These are phyloP conservation scores for Phoxinus dragarum DNA, from an alignment of 2,797 vertebrate genomes.

Conservation along the genomic window DNA sequence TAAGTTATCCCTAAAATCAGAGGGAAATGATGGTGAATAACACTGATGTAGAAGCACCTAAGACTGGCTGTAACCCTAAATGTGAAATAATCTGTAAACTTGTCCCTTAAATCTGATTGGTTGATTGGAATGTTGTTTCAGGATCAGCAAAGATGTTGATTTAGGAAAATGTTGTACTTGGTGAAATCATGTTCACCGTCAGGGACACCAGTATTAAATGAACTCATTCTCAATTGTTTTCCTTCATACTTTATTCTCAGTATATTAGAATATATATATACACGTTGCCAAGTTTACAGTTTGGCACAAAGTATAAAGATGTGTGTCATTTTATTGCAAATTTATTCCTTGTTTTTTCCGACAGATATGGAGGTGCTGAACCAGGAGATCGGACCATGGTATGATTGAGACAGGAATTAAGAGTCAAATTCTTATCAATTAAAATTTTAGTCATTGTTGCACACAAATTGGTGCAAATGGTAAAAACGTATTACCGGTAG, in stretches of 20 bases:
- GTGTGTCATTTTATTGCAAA: not conserved
- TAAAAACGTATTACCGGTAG: not conserved
- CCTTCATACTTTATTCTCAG: not conserved
- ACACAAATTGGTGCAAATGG: not conserved
- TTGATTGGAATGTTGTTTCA: no score
- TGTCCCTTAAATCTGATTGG: not conserved
- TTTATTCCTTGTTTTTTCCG: constrained; percentile 25
- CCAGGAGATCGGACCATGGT: constrained; percentile 96
- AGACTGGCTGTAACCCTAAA: not conserved
- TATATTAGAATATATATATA: not conserved
- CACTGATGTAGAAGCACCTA: not conserved
- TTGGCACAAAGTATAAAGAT: not conserved
- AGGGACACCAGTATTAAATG: not conserved
- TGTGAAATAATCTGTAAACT: not conserved
- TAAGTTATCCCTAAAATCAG: not conserved
- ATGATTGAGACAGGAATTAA: constrained; percentile 40
- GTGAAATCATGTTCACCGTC: no score
- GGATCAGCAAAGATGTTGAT: not conserved
- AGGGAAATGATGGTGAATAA: not conserved
- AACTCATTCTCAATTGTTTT: not conserved
- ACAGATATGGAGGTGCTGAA: constrained; percentile 90
- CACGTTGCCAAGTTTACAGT: not conserved
- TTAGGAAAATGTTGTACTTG: not conserved
- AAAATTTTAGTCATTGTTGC: not conserved
- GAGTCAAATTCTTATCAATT: not conserved